Evolutionary conservation across 2,797 vertebrate genomes (phyloP), one percentile per base, ranked within the genome.

Genomic region (Enteromius unitaeniatus): DNA sequence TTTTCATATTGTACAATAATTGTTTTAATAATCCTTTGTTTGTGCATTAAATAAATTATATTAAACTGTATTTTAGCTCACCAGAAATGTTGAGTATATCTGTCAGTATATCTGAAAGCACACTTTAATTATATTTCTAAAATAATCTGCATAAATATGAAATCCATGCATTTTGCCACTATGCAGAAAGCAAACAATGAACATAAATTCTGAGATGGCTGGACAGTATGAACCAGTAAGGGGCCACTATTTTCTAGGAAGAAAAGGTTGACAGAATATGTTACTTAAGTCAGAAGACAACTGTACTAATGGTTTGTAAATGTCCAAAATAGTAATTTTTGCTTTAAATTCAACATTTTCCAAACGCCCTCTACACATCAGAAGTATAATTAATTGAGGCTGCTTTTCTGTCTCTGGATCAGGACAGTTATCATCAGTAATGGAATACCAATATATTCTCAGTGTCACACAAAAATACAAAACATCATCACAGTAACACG

Each of bases 141-240:
- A 21, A 58, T 23, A 58, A 58, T 58, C n/a, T 1, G 53, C 21
- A 3, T 58, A n/a, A 10, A n/a, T 55, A n/a, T n/a, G 21, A n/a
- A 10, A 58, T 42, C 2, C 65, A 40, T 40, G 9, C 37, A 69
- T 55, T 69, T 69, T 23, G 11, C 21, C 37, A 42, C 21, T 68
- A 42, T n/a, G 53, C 34, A 68, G 21, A 68, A 55, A 55, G 8
- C 67, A 69, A 69, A 42, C 21, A 69, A 69, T 69, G 34, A 40
- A 19, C 65, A n/a, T 37, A 21, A 21, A 67, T 21, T 0, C 13
- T 40, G 34, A 10, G 19, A 40, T 68, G 21, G 34, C 34, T 40
- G 34, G 37, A 68, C 64, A 21, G 8, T 34, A 37, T 17, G 49
- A 51, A 51, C 17, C 51, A 37, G 37, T 69, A 45, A 40, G 13